Evolutionary conservation across 2,113 vertebrate genomes (phyloP).

Genomic region (Planiliza haematocheilus): DNA sequence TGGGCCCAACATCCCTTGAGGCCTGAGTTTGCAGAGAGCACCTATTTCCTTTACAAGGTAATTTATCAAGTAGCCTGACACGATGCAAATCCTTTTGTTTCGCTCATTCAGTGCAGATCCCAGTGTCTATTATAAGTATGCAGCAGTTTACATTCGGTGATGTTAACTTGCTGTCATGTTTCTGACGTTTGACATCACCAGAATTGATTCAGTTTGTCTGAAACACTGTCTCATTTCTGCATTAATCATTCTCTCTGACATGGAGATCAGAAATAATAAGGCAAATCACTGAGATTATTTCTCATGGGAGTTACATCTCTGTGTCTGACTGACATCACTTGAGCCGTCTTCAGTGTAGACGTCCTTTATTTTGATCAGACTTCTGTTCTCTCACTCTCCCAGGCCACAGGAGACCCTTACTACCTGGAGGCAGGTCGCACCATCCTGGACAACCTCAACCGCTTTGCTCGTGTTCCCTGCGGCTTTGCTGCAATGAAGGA

Average conservation of each 20-base stretch:
- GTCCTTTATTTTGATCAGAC: constrained; percentile 1
- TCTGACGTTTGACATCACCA: neutral
- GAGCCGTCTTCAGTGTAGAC: neutral
- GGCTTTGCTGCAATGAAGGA: constrained; percentile 99
- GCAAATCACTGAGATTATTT: neutral
- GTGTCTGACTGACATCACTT: neutral
- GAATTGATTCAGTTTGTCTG: neutral
- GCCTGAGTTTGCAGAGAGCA: constrained; percentile 99
- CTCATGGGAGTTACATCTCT: neutral
- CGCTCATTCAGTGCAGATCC: neutral
- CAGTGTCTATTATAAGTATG: neutral
- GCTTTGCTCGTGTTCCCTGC: constrained; percentile 95
- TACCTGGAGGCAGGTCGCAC: constrained; percentile 98
- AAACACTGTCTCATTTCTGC: constrained; percentile 13
- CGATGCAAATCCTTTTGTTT: constrained; percentile 24
- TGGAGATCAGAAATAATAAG: neutral
- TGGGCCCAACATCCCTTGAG: constrained; percentile 98
- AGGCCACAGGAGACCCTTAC: constrained; percentile 98
- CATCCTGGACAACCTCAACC: constrained; percentile 97
- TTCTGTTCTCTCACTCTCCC: neutral
- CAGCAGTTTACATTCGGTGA: neutral
- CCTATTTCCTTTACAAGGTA: constrained; percentile 99
- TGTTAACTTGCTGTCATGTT: neutral
- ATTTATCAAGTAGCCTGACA: constrained; percentile 52
- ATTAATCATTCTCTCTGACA: too few species aligned